phyloP scores from a whole-genome alignment of 2,888 invertebrate species.

The Ophraella communa region DNA sequence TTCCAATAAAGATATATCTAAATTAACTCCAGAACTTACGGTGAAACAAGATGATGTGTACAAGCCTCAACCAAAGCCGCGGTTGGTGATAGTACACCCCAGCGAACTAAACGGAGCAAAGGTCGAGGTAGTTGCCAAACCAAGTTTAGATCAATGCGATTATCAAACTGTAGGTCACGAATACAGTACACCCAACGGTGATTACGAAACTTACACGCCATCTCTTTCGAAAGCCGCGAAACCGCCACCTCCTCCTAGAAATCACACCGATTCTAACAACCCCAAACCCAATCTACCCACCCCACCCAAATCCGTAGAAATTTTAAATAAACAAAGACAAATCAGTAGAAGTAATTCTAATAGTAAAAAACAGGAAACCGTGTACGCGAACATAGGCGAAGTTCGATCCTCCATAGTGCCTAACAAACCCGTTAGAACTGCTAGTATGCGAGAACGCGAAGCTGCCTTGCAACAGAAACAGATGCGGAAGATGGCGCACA shows the following conservation, averaged over 20 bases:
- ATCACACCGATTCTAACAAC: constrained; percentile 63
- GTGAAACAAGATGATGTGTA: constrained; percentile 39
- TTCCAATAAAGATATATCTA: constrained; percentile 72
- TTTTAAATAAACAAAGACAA: constrained; percentile 62
- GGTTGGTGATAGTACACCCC: constrained; percentile 87
- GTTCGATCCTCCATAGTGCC: constrained; percentile 81
- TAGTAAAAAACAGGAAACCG: constrained; percentile 61
- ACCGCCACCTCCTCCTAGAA: constrained; percentile 79
- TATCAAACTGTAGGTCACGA: constrained; percentile 20
- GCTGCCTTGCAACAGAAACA: constrained; percentile 69
- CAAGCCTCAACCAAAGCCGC: constrained; percentile 45
- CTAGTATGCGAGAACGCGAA: constrained; percentile 83
- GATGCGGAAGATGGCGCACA: constrained; percentile 45
- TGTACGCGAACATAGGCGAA: constrained; percentile 87
- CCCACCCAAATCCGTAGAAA: constrained; percentile 72
- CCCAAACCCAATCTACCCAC: constrained; percentile 70
- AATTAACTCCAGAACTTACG: constrained; percentile 60
- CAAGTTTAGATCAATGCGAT: constrained; percentile 52
- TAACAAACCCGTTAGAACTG: constrained; percentile 81
- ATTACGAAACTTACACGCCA: constrained; percentile 35
- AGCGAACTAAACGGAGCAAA: constrained; percentile 82
- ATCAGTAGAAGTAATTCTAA: constrained; percentile 43
- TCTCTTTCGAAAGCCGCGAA: constrained; percentile 33
- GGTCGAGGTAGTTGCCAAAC: constrained; percentile 73
- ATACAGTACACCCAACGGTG: constrained; percentile 37